These are phyloP conservation scores for Ennomos quercinarius DNA, from an alignment of 2,888 invertebrate genomes.

Conservation along the genomic window DNA sequence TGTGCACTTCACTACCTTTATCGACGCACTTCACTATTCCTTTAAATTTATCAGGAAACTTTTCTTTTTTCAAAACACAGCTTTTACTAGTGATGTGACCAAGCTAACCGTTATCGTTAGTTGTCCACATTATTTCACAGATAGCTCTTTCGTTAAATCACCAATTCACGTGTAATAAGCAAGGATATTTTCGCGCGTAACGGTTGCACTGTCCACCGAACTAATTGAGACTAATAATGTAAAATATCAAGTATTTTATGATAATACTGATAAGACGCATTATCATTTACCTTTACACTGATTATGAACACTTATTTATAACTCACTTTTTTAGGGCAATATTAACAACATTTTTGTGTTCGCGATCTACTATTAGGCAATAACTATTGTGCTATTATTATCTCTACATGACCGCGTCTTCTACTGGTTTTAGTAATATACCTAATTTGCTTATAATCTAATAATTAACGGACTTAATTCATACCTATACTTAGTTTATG, in stretches of 20 bases:
- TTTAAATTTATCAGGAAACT: no score
- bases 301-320: conserved; percentile 51
- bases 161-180: conserved; percentile 7
- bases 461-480: no score
- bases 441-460: no score
- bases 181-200: conserved; percentile 13
- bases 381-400: no score
- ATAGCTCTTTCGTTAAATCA: conserved; percentile 2
- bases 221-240: conserved; percentile 47
- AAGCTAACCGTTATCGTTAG: not conserved
- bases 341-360: conserved; percentile 3
- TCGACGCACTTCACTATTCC: conserved; percentile 6
- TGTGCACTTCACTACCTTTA: no score
- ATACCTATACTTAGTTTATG: no score
- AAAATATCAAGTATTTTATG: conserved; percentile 42
- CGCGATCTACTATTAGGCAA: no score
- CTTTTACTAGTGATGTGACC: not conserved
- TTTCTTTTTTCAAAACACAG: not conserved
- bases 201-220: conserved; percentile 36
- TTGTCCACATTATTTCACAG: not conserved
- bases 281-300: conserved; percentile 56
- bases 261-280: conserved; percentile 51
- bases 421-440: no score
- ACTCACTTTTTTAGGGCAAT: conserved; percentile 25
- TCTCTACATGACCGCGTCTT: no score